Percentiles rank a stretch among this genome's conserved stretches.
phyloP scores from a whole-genome alignment of 2,888 invertebrate species.

The Gastracanthus pulcherrimus region DNA sequence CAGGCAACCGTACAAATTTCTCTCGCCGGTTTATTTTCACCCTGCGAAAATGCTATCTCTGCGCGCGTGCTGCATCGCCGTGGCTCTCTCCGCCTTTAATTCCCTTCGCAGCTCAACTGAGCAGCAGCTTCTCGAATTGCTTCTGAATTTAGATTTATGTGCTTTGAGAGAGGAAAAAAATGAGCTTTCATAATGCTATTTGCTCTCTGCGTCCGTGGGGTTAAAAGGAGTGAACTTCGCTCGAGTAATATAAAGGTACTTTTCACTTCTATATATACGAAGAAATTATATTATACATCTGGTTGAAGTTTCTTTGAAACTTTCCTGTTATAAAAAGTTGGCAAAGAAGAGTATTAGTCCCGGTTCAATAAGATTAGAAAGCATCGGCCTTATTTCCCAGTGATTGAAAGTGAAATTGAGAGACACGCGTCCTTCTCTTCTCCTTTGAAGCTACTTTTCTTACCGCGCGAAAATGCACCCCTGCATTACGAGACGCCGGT shows the following conservation, averaged over 20 bases:
- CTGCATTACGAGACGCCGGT: background rate
- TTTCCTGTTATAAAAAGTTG: background rate
- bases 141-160: no score
- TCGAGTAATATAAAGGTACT: background rate
- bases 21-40: constrained; percentile 12
- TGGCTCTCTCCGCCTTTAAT: background rate
- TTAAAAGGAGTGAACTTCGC: background rate
- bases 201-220: no score
- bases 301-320: background rate
- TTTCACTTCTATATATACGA: no score
- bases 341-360: background rate
- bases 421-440: no score
- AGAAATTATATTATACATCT: no score
- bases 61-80: no score
- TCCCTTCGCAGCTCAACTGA: no score
- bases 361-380: background rate
- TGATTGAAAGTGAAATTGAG: background rate
- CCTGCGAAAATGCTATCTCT: background rate
- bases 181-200: no score
- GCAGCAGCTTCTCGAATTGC: no score
- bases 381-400: background rate
- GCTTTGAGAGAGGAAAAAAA: no score
- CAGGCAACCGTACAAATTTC: constrained; percentile 9
- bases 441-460: background rate
- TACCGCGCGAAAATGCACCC: background rate